Base-by-base conservation (phyloP, 2,888 invertebrate genomes). In the Xylophagus ater region DNA sequence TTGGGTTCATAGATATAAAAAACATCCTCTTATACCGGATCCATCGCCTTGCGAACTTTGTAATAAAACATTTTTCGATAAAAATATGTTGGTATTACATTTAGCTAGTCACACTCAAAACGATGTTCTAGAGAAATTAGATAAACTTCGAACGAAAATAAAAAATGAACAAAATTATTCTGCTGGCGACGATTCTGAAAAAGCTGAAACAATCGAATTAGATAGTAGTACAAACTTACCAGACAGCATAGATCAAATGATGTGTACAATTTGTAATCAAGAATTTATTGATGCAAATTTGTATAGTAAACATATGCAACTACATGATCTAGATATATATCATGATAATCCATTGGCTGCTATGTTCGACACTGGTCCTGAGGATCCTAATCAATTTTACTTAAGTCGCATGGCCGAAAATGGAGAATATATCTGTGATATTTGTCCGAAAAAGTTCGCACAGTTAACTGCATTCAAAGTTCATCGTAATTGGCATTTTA, bases 401-500 rank as follows among this genome's bases (percentile, higher is more conserved):
- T 51, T 60, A 49, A 60, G 59, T 47, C 53, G 59, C 4, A 58
- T 59, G 32, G 60, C 58, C 40, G 62, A 63, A 43, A 64, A 60
- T 35, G 64, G 64, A 42, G 62, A 62, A 44, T 65, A 60, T 43
- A 61, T 61, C 31, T 65, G 65, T 50, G 65, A 65, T 52, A 54
- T 65, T 45, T 65, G 65, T 46, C 50, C 58, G 8, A 65, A 65
- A 53, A 56, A 59, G 31, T 65, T 65, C 47, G 56, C 62, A 37
- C 59, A 59, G 51, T 57, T 65, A 54, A 63, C 60, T 40, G 64
- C 65, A 42, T 53, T 65, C 39, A 65, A 65, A 54, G 65, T 65
- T 47, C 65, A 65, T 58, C 60, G 65, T 50, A 65, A 65, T 52
- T 65, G 65, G 65, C 65, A 65, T 59, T 65, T 65, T 55, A 59